These are phyloP conservation scores for Drosophila mimica DNA, from an alignment of 2,888 invertebrate genomes.

Conservation along the genomic window DNA sequence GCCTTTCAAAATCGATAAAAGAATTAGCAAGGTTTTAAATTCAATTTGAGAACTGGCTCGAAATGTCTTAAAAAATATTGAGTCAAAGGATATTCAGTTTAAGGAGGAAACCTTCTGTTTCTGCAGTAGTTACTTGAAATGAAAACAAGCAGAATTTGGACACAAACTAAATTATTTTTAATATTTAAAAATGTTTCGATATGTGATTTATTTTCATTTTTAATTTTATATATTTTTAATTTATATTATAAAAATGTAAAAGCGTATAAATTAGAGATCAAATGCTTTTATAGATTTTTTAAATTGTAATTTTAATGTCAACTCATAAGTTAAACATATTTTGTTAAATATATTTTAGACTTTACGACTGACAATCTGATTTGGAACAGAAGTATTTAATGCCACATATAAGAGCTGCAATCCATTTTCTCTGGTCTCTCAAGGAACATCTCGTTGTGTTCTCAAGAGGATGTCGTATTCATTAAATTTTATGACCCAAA, in stretches of 20 bases:
- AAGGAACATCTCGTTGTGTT: conserved; percentile 21
- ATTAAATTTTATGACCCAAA: conserved; percentile 57
- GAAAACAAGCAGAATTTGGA: neutral
- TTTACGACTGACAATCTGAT: conserved; percentile 4
- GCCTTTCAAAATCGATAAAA: conserved; percentile 1
- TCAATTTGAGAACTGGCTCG: neutral
- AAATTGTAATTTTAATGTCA: neutral
- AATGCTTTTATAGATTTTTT: neutral
- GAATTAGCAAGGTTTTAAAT: conserved; percentile 10
- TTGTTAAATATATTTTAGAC: neutral
- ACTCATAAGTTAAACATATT: neutral
- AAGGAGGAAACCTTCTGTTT: neutral
- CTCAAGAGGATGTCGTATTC: conserved; percentile 52
- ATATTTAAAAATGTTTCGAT: neutral
- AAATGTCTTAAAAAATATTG: neutral
- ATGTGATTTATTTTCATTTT: neutral
- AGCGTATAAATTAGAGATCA: neutral
- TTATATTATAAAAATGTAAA: too few relatives aligned
- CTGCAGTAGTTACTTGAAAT: neutral
- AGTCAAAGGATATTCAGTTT: neutral
- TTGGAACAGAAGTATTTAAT: neutral
- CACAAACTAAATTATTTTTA: neutral
- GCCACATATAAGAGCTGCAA: neutral
- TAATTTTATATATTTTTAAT: neutral
- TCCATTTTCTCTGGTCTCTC: conserved; percentile 16